Conservation (phyloP, 1,140 invertebrate genomes). For the Heterodera schachtii region DNA sequence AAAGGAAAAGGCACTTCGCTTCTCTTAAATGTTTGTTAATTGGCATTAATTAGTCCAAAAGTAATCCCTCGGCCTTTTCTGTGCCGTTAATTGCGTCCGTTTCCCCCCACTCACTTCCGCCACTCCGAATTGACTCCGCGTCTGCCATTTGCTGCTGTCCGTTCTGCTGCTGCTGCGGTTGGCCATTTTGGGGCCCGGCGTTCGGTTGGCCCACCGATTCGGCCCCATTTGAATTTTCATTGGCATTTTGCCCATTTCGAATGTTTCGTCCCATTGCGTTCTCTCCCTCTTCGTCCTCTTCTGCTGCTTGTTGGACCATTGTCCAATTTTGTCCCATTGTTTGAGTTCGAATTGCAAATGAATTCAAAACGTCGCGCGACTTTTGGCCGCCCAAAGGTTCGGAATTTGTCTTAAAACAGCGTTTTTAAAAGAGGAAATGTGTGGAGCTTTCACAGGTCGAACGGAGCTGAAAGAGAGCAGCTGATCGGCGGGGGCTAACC, state of each 20-base stretch:
- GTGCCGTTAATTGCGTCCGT: too few relatives aligned
- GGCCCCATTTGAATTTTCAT: neutral
- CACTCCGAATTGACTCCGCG: constrained; percentile 11
- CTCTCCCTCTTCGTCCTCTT: too few relatives aligned
- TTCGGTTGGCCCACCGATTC: constrained; percentile 3
- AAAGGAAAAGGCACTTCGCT: constrained; percentile 20
- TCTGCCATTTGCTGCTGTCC: constrained; percentile 2
- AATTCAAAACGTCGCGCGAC: neutral
- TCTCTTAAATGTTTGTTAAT: neutral
- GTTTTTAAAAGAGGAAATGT: neutral
- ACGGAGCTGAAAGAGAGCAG: constrained; percentile 22
- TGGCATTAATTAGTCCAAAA: too few relatives aligned
- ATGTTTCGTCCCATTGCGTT: neutral
- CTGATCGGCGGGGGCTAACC: constrained; percentile 76
- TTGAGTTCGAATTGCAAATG: neutral
- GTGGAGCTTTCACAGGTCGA: constrained; percentile 8
- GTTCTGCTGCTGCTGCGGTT: neutral
- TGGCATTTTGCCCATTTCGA: neutral
- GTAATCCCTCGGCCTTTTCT: too few relatives aligned
- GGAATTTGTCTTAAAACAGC: constrained; percentile 8
- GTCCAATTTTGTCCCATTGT: neutral
- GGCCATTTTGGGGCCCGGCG: neutral
- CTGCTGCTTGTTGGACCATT: neutral
- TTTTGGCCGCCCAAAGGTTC: constrained; percentile 3
- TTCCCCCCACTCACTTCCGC: neutral